Evolutionary conservation across 2,797 vertebrate genomes (phyloP), one percentile per base, ranked within the genome.

Genomic region (Pagetopsis macropterus): DNA sequence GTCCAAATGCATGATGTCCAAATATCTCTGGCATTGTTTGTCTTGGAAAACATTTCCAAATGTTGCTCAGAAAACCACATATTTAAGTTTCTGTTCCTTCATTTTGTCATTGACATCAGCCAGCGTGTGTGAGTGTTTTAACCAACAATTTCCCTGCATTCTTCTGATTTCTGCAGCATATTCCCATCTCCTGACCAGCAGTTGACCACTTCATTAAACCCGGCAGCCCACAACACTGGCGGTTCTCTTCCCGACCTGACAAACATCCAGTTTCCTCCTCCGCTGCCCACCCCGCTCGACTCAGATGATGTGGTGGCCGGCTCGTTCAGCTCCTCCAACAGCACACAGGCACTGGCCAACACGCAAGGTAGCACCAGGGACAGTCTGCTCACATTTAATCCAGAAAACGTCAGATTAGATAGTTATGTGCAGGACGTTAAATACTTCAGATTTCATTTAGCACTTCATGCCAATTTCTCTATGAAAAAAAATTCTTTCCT

Each of bases 171-270:
- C 76, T 69, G 61, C 79, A 99, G 98, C 93, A 98, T 98, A 82
- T 99, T 96, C 77, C 97, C 97, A 0, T 98, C 97, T 11, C 93
- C 95, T 0, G 98, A 99, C 85, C 96, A 97, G 94, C 97, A 98
- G 81, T 91, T 93, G 89, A 93, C 91, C 71, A 68, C 94, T 31
- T 90, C 96, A 0, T 91, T 97, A 84, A 96, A 97, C 82, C 97
- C 97, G 2, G 95, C 92, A 37, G 76, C 95, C 70, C 96, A 97
- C 91, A 97, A 95, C 94, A 97, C 96, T 0, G 97, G 98, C 0
- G 98, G 98, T 33, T 99, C 98, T 37, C 94, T 99, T 87, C 98
- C 98, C 0, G 98, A 99, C 95, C 95, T 99, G 87, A 98, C 96
- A 82, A 98, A 96, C 94, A 96, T 99, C 93, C 98, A 99, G 88